Evolutionary conservation across 2,113 vertebrate species (phyloP), one percentile per base, ranked within the genome.

Genomic region (Salvelinus namaycush): DNA sequence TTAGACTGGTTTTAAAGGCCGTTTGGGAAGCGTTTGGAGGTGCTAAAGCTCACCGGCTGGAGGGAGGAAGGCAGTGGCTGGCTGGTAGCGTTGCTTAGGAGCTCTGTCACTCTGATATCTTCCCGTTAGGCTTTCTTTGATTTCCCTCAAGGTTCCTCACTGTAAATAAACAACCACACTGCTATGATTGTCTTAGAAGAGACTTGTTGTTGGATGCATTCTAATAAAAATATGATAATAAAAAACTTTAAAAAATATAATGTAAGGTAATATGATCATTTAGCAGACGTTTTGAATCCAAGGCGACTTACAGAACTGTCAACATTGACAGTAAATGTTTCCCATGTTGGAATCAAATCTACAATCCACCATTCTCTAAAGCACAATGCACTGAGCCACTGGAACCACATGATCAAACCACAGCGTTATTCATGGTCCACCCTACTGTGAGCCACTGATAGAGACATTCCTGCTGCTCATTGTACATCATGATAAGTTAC

Each of bases 401-500:
- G 51, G 51, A 5, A 54, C 14, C 51, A 5, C 3, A 54, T 18
- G 12, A 16, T 18, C 12, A 5, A 5, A 18, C 14, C 1, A 4
- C 51, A 4, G 51, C 1, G 14, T 51, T 0, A 4, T 12, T 54
- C 13, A 18, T 16, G 71, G 86, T 87, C 81, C 82, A 76, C 82
- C 83, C 39, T 44, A 77, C 84, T 83, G 87, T 11, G 83, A 81
- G 84, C 68, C 22, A 66, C 73, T 79, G 81, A 88, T 90, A 75
- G 83, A 89, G 87, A 87, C 87, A 79, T 84, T 83, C 83, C 88
- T 89, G 88, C 90, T 90, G 87, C 84, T 92, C 87, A 84, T 85
- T 83, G 83, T 86, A 86, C 86, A 87, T 89, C 85, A 86, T 89
- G 89, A 92, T 91, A 90, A 87, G 90, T 92, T 92, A 92, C 92